Evolutionary conservation across 2,113 vertebrate species (phyloP), one percentile per base, ranked within the genome.

Genomic region (Puntigrus tetrazona): DNA sequence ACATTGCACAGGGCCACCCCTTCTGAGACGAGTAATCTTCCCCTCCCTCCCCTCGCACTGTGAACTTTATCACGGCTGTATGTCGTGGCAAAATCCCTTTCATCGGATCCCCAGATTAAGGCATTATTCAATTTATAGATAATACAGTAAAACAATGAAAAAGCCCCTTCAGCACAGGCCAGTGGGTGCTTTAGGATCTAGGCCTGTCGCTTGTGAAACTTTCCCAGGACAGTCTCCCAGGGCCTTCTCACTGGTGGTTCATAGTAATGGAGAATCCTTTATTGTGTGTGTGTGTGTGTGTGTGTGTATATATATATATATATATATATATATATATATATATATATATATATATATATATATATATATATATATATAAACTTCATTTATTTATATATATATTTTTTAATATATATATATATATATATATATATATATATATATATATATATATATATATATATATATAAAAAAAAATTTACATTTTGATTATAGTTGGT

Each of bases 71-170:
- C 63, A 81, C 61, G 57, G 41, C 50, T 85, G n/a, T 70, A 41
- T 80, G 65, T 78, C 73, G 52, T 69, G 78, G 47, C 13, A 47
- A 85, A 85, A 85, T 85, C 84, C 84, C 67, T 78, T 70, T 86
- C 85, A 73, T 82, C 74, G 20, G 18, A 43, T 80, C 74, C 57
- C 22, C 63, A 85, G 76, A 85, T 79, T 79, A 78, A 45, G 18
- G 50, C 78, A 88, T 84, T 88, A 82, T 82, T 81, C 78, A 84
- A 86, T 84, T 88, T 85, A 82, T 70, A 83, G 50, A 85, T 83
- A 74, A 85, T 82, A 55, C 65, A 82, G 80, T 41, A 84, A 79
- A 80, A 85, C 76, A 85, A 70, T 72, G 85, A 86, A 77, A 84
- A 82, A 55, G 27, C 73, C 74, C 45, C 45, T 81, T 74, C 10